These are phyloP conservation scores for Scylla paramamosain DNA, from an alignment of 1,140 invertebrate genomes.

Conservation along the genomic window DNA sequence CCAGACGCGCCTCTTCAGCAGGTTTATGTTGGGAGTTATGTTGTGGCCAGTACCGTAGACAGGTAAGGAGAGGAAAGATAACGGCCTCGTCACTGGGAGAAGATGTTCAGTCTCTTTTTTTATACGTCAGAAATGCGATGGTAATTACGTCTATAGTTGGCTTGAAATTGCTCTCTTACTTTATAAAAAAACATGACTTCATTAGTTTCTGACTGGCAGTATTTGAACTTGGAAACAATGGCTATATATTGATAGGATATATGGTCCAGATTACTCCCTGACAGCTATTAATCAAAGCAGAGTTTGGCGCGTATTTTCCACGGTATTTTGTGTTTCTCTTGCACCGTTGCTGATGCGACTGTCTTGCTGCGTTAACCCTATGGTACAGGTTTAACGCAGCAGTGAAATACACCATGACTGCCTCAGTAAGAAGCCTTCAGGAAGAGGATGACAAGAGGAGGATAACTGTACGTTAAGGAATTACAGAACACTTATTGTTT, in stretches of 20 bases:
- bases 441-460: no score
- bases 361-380: no score
- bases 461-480: no score
- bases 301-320: not conserved
- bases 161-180: not conserved
- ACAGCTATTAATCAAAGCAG: not conserved
- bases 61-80: not conserved
- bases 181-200: not conserved
- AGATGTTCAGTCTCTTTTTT: not conserved
- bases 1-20: not conserved
- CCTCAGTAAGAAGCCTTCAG: no score
- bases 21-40: not conserved
- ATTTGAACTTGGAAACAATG: not conserved
- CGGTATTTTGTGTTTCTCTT: not conserved
- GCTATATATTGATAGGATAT: not conserved
- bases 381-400: no score
- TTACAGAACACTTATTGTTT: no score
- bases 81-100: no score
- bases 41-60: not conserved
- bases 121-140: not conserved
- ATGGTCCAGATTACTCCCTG: not conserved
- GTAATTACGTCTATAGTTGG: not conserved
- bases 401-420: no score
- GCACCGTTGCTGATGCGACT: no score
- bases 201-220: not conserved